phyloP scores from a whole-genome alignment of 2,888 invertebrate genomes.

The Mechanitis mazaeus region DNA sequence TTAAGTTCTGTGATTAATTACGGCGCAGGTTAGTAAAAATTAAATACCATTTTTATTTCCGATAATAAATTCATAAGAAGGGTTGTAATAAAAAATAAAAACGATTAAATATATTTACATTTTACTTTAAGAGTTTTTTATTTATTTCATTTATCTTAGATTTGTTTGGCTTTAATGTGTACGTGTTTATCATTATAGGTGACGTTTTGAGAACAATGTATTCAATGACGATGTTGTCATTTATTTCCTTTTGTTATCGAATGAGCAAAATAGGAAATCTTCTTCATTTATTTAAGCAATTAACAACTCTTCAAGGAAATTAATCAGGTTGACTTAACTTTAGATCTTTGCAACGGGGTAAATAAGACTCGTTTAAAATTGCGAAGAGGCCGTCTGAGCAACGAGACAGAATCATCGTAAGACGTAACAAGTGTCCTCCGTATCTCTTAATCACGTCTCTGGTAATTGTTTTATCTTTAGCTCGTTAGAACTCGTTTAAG shows the following conservation, averaged over 20 bases:
- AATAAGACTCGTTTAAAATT: slow-evolving; percentile 31
- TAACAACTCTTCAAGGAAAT: slow-evolving; percentile 22
- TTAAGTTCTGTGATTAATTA: slow-evolving; percentile 23
- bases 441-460: slow-evolving; percentile 74
- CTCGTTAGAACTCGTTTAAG: slow-evolving; percentile 78
- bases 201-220: not conserved
- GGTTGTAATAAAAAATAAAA: not conserved
- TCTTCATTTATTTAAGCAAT: slow-evolving; percentile 14
- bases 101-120: not conserved
- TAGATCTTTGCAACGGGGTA: slow-evolving; percentile 28
- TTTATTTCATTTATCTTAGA: not conserved
- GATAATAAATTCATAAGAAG: slow-evolving; percentile 4
- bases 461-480: slow-evolving; percentile 77
- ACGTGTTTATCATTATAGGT: not conserved
- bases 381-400: slow-evolving; percentile 40
- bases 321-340: slow-evolving; percentile 29
- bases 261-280: slow-evolving; percentile 2
- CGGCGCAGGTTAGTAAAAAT: slow-evolving; percentile 7
- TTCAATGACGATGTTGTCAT: not conserved
- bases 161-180: too few species aligned
- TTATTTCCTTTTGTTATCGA: not conserved
- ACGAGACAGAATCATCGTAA: slow-evolving; percentile 48
- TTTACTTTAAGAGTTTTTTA: not conserved
- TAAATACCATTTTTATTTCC: slow-evolving; percentile 2
- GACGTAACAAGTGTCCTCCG: slow-evolving; percentile 74